Evolutionary conservation across 2,888 invertebrate genomes (phyloP), one percentile per base, ranked within the genome.

Genomic region (Orthonychiurus folsomi): DNA sequence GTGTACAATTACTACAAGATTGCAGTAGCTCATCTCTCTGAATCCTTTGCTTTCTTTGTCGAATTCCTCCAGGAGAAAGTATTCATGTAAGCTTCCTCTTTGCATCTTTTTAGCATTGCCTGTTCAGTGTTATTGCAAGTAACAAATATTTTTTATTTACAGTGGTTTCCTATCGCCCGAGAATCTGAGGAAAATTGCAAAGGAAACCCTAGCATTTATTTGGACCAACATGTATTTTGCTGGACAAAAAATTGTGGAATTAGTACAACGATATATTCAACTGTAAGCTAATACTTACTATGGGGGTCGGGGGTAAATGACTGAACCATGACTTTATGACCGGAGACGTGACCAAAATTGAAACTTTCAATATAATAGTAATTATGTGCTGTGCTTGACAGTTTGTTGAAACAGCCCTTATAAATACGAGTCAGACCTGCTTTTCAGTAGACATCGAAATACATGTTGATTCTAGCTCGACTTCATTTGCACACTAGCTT

Each of bases 91-190:
- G 71, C 56, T 3, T 15, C 24, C 27, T 24, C 5, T 24, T 26
- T 23, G 12, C 47, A 2, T 59, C 21, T 59, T 59, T 56, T 3
- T n/a, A n/a, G n/a, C n/a, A n/a, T n/a, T n/a, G n/a, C n/a, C n/a
- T n/a, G n/a, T n/a, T n/a, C n/a, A n/a, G n/a, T n/a, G n/a, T n/a
- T n/a, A n/a, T n/a, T n/a, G n/a, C n/a, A n/a, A n/a, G n/a, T n/a
- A n/a, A n/a, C n/a, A n/a, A n/a, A n/a, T n/a, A n/a, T n/a, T n/a
- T n/a, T 61, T 60, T 1, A 3, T 50, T 53, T 61, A 21, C 58
- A 72, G 72, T 23, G 73, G 73, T 47, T 57, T 64, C 27, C 59
- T 73, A 20, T 69, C 73, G 26, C 71, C 71, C 5, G 71, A 70
- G 50, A 73, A 69, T 61, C 60, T 73, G 28, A 65, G 73, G 1